Evolutionary conservation across 1,140 invertebrate species (phyloP).

Genomic region (Potamilus streckersoni): DNA sequence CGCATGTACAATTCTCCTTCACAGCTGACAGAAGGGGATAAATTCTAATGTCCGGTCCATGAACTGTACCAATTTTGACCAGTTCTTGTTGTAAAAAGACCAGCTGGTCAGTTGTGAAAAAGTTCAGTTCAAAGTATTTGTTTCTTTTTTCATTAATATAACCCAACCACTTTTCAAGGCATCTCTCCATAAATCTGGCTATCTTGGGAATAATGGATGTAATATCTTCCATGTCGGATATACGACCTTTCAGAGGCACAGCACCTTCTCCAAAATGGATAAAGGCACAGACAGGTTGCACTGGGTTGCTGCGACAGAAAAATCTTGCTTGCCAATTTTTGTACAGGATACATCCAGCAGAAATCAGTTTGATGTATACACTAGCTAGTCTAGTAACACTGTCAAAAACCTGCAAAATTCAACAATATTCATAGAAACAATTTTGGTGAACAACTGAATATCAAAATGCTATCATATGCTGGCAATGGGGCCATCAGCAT

Average conservation of each 20-base stretch:
- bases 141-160: constrained; percentile 48
- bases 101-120: constrained; percentile 58
- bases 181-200: constrained; percentile 55
- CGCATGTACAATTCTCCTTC: constrained; percentile 33
- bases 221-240: constrained; percentile 8
- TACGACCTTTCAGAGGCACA: constrained; percentile 5
- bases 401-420: constrained; percentile 54
- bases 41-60: constrained; percentile 27
- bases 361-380: constrained; percentile 51
- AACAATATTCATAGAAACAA: neutral
- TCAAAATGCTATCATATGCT: no score
- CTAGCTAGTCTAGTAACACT: constrained; percentile 49
- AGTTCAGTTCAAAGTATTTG: constrained; percentile 52
- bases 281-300: constrained; percentile 33
- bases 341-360: constrained; percentile 57
- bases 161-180: constrained; percentile 50
- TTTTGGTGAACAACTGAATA: no score
- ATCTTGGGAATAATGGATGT: constrained; percentile 35
- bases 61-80: constrained; percentile 34
- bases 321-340: constrained; percentile 51
- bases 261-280: constrained; percentile 45
- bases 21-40: constrained; percentile 49
- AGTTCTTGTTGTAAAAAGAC: constrained; percentile 57
- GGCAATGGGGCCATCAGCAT: no score
- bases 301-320: constrained; percentile 34